Evolutionary conservation across 1,140 invertebrate genomes (phyloP), one percentile per base, ranked within the genome.

Genomic region (Euschistus heros): DNA sequence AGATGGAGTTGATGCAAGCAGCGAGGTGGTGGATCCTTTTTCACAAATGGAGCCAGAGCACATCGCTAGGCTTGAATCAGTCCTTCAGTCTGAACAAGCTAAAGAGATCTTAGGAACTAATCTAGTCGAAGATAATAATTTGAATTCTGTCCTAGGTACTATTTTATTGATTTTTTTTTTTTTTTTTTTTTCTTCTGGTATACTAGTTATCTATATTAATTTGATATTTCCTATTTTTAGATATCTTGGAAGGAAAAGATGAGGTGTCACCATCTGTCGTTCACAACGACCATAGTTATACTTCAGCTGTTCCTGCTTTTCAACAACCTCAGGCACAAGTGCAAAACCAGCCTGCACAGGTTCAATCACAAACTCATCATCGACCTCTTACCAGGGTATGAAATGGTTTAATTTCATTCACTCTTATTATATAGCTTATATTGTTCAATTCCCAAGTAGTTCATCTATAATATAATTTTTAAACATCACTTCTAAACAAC

Each of bases 21-120:
- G 62, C 22, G 67, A 68, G 47, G 70, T 68, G 18, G 70, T 79
- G 15, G 78, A 82, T 70, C 80, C 80, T 62, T 81, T 82, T 66
- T 77, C 79, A 73, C 77, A 80, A 67, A 78, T 82, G 74, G 80
- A 81, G 72, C 78, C 80, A 52, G 81, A 83, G 68, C 80, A 82
- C 46, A 70, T 84, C 64, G 77, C 80, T 68, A 75, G 76, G 66
- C 71, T 83, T 37, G 81, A 82, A 70, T 80, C 79, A 59, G 80
- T 80, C 24, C 68, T 84, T 4, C 77, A 80, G 65, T 82, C 80
- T 24, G 81, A 83, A 73, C 77, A 82, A 68, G 81, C 80, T 4
- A 80, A 79, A 65, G 77, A 81, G 70, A 79, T 84, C 65, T 73
- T 84, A 24, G 80, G 80, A 33, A 79, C 80, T 71, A 81, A 80